Base-by-base conservation (phyloP, 1,140 invertebrate genomes). In the Idris sp. region DNA sequence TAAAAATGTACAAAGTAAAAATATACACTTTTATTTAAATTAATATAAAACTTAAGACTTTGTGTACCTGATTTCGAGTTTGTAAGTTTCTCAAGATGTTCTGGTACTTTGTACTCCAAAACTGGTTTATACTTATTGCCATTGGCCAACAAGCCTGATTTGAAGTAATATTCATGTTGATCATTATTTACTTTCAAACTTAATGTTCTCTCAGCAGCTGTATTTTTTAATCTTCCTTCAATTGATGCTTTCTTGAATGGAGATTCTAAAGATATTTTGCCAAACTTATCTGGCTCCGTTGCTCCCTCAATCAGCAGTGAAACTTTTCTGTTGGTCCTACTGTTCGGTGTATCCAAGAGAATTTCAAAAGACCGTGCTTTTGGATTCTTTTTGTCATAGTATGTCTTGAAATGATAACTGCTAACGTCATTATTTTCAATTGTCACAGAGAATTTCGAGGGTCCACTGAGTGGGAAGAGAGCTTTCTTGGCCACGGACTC, bases 261-360 rank as follows among this genome's bases (percentile, higher is more conserved):
- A 0, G 91, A 91, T 26, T 90, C 86, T 0, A 93, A 73, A 0
- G 83, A 68, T 1, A 90, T 68, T 72, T 89, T 90, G 1, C 90
- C 22, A 46, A 87, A 89, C 33, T 88, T 89, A 25, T 91, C 88
- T 0, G 87, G 90, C 36, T 77, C 77, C 2, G 77, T 65, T 38
- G 76, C 87, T 38, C n/a, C 89, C 79, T 91, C 89, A 8, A 89
- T 71, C 6, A 75, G 65, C 0, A 92, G 28, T 26, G 88, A 84
- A 0, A 91, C 80, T 54, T 91, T 91, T 36, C 92, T 90, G 11
- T 91, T 89, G 0, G 84, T 88, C 77, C 90, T 90, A 0, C 91
- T 92, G 16, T 91, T 92, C 40, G 91, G 89, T 18, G 93, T 93
- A 67, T 94, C 93, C 19, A 94, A 86, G 0, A 91, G 80, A 1